Percentiles rank a stretch among this genome's conserved stretches.
Evolutionary conservation across 2,888 invertebrate genomes (phyloP).

Genomic region (Agriotes lineatus): DNA sequence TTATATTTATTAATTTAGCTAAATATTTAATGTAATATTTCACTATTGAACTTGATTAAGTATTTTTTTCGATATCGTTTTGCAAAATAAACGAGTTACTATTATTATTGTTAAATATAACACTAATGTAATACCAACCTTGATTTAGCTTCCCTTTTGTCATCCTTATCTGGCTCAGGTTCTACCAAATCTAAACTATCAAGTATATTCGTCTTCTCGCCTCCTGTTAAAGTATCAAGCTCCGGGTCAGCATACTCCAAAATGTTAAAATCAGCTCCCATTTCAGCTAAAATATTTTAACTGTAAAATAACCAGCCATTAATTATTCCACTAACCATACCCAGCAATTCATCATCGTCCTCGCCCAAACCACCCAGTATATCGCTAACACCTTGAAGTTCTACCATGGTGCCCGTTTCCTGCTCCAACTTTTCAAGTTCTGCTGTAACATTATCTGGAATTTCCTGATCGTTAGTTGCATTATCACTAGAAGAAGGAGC

Average conservation of each 20-base stretch:
- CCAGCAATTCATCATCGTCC: slow-evolving; percentile 87
- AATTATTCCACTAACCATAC: slow-evolving; percentile 56
- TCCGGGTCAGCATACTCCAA: slow-evolving; percentile 96
- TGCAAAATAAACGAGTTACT: too few species aligned
- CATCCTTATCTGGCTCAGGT: slow-evolving; percentile 78
- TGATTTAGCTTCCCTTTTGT: slow-evolving; percentile 64
- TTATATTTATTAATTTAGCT: too few species aligned
- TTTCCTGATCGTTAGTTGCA: slow-evolving; percentile 68
- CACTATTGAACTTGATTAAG: too few species aligned
- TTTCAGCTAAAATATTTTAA: slow-evolving; percentile 77
- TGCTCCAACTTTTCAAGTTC: slow-evolving; percentile 78
- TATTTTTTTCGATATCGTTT: too few species aligned
- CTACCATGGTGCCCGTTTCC: slow-evolving; percentile 72
- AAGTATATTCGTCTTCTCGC: slow-evolving; percentile 86
- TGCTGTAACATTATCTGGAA: slow-evolving; percentile 76
- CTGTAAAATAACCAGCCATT: too few species aligned
- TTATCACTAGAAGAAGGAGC: slow-evolving; percentile 44
- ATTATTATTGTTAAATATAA: too few species aligned
- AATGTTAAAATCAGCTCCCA: slow-evolving; percentile 95
- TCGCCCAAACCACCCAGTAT: slow-evolving; percentile 86
- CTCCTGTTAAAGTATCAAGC: slow-evolving; percentile 82
- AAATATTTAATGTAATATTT: too few species aligned
- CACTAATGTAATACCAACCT: background rate
- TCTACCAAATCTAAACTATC: slow-evolving; percentile 88
- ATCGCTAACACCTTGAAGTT: slow-evolving; percentile 79